These are phyloP conservation scores for Liopterus haemorrhoidalis DNA, from an alignment of 2,888 invertebrate genomes.

Conservation along the genomic window DNA sequence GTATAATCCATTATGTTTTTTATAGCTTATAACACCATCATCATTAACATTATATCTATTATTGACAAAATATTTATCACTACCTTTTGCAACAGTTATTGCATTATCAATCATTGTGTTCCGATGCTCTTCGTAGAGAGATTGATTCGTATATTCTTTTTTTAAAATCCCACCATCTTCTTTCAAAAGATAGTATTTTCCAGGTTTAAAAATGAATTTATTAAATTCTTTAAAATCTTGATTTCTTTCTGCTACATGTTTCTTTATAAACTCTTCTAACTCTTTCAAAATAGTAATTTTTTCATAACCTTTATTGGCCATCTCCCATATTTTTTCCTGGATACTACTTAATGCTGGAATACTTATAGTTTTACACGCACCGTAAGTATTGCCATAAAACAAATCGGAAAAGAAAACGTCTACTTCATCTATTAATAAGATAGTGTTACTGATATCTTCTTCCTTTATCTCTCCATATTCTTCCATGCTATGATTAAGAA, in stretches of 20 bases:
- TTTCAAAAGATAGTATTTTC: no score
- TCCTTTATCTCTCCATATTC: background rate
- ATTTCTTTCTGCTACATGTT: background rate
- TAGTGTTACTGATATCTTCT: background rate
- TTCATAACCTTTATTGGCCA: background rate
- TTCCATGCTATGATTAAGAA: background rate
- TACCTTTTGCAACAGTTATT: background rate
- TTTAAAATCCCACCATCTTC: no score
- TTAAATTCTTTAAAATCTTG: no score
- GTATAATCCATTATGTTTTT: slow-evolving; percentile 4
- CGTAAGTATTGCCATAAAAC: slow-evolving; percentile 8
- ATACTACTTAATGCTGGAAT: background rate
- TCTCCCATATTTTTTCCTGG: slow-evolving; percentile 7
- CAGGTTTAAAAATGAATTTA: no score
- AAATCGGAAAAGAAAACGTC: slow-evolving; percentile 5
- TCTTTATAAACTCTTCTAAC: slow-evolving; percentile 1
- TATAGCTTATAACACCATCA: background rate
- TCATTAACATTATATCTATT: background rate
- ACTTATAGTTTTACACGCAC: background rate
- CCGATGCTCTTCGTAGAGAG: no score
- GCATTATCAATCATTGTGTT: slow-evolving; percentile 10
- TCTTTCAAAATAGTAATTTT: slow-evolving; percentile 1
- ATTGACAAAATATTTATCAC: slow-evolving; percentile 1
- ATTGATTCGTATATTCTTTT: no score
- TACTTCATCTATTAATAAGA: slow-evolving; percentile 7